Evolutionary conservation across 2,797 vertebrate species (phyloP).

Genomic region (Notolepis coatsorum): DNA sequence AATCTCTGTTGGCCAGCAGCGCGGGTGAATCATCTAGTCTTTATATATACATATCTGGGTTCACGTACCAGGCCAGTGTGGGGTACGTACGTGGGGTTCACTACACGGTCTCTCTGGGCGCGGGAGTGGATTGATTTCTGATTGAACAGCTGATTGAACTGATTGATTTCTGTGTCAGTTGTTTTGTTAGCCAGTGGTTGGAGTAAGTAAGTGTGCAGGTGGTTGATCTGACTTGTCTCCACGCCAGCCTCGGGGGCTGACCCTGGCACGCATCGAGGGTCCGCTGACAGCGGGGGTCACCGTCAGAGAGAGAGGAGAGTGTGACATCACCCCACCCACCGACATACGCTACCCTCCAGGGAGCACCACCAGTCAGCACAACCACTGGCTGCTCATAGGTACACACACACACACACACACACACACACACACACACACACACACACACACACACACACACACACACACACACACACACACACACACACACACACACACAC

Average conservation of each 20-base stretch:
- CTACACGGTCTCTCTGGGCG: too few relatives aligned
- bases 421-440: conserved; percentile 3
- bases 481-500: conserved; percentile 1
- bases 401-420: conserved; percentile 22
- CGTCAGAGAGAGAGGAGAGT: conserved; percentile 85
- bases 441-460: conserved; percentile 4
- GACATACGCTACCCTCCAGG: conserved; percentile 91
- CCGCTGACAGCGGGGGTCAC: conserved; percentile 92
- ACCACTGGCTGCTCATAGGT: conserved; percentile 98
- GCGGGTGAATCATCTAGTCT: too few relatives aligned
- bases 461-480: neutral
- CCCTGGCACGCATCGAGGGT: conserved; percentile 87
- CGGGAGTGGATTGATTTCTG: too few relatives aligned
- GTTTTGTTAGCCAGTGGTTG: too few relatives aligned
- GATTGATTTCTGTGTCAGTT: too few relatives aligned
- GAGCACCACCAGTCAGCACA: conserved; percentile 82
- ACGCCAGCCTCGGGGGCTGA: conserved; percentile 91
- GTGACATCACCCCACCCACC: conserved; percentile 91
- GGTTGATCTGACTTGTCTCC: conserved; percentile 23
- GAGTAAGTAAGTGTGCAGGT: conserved; percentile 11
- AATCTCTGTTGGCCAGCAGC: too few relatives aligned
- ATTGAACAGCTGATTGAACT: too few relatives aligned
- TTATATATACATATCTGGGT: too few relatives aligned
- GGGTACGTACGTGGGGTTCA: too few relatives aligned
- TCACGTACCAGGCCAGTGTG: too few relatives aligned